phyloP scores from a whole-genome alignment of 2,113 vertebrate species.

The Lagenorhynchus albirostris region DNA sequence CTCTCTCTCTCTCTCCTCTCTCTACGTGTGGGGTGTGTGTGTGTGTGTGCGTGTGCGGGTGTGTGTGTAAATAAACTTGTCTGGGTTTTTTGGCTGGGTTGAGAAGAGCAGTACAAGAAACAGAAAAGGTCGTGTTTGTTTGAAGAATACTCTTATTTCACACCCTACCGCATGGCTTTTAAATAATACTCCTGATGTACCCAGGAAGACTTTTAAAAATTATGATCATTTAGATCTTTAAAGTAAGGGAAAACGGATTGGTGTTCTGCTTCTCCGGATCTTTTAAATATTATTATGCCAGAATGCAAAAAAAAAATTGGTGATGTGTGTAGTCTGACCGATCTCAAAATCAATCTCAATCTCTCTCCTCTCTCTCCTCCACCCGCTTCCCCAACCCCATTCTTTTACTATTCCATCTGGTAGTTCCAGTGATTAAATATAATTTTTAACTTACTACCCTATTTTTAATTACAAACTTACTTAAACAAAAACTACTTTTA shows the following conservation, averaged over 20 bases:
- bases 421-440: slow-evolving; percentile 5
- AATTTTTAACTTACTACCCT: not conserved
- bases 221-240: not conserved
- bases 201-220: not conserved
- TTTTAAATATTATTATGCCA: not conserved
- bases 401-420: not conserved
- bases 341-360: not conserved
- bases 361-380: not conserved
- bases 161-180: not conserved
- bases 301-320: not conserved
- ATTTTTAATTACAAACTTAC: slow-evolving; percentile 46
- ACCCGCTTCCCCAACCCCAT: not conserved
- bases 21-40: not conserved
- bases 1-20: not conserved
- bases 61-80: slow-evolving; percentile 72
- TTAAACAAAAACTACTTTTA: slow-evolving; percentile 42
- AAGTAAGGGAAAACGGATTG: not conserved
- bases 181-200: not conserved
- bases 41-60: not conserved
- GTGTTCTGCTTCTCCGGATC: not conserved
- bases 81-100: slow-evolving; percentile 42
- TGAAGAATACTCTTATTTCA: slow-evolving; percentile 41
- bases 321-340: not conserved
- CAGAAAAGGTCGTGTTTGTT: slow-evolving; percentile 55
- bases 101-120: slow-evolving; percentile 8